Conservation (phyloP, 2,888 invertebrate genomes). For the Drosophila borealis region DNA sequence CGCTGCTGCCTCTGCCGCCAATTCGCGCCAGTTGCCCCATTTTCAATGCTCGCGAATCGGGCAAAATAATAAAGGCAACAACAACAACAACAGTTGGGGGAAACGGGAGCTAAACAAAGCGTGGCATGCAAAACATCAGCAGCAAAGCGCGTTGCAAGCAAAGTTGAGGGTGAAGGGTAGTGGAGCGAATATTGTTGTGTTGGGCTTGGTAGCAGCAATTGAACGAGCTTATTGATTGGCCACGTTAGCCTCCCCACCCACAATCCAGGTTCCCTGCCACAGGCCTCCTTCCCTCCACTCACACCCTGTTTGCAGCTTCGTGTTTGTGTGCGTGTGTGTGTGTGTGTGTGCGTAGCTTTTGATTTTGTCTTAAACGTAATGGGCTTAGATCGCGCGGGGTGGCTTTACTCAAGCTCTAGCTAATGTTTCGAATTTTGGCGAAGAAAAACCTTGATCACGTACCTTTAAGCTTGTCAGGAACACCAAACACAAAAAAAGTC, state of each 20-base stretch:
- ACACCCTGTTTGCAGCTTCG: neutral
- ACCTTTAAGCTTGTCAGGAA: too few species aligned
- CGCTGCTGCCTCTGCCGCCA: constrained; percentile 26
- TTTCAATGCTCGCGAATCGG: constrained; percentile 49
- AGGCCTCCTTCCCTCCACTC: neutral
- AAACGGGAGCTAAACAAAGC: constrained; percentile 46
- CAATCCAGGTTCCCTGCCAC: neutral
- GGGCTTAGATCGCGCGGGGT: constrained; percentile 47
- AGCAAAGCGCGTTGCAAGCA: constrained; percentile 53
- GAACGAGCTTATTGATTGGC: constrained; percentile 61
- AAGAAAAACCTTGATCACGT: too few species aligned
- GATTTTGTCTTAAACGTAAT: constrained; percentile 63
- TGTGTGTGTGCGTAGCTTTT: constrained; percentile 42
- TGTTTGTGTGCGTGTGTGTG: neutral
- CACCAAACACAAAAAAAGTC: too few species aligned
- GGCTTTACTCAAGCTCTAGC: constrained; percentile 20
- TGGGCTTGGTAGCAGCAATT: constrained; percentile 48
- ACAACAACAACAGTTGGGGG: constrained; percentile 15
- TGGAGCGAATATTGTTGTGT: constrained; percentile 42
- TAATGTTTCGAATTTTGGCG: neutral
- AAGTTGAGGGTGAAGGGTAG: constrained; percentile 43
- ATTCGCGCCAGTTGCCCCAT: constrained; percentile 47
- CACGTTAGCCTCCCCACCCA: constrained; percentile 4
- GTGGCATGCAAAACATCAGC: constrained; percentile 45
- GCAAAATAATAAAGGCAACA: constrained; percentile 21